Conservation (phyloP, 2,888 invertebrate genomes). For the Synergus umbraculus region DNA sequence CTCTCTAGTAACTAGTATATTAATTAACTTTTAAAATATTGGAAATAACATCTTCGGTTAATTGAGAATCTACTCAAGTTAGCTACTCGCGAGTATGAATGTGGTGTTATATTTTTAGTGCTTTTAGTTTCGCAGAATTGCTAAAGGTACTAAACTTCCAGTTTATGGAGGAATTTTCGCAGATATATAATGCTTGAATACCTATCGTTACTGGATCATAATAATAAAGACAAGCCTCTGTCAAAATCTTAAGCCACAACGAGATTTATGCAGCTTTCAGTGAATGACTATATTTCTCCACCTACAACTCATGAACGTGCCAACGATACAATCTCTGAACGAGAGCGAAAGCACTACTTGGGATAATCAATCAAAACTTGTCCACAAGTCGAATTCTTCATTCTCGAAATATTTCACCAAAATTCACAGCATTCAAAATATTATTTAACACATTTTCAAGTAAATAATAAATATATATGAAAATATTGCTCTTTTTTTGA, state of each 20-base stretch:
- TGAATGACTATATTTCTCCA: conserved; percentile 2
- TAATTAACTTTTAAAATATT: neutral
- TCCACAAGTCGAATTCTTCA: neutral
- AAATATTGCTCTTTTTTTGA: neutral
- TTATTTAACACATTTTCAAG: neutral
- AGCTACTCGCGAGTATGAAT: neutral
- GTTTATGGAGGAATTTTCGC: conserved; percentile 9
- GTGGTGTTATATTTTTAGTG: conserved; percentile 18
- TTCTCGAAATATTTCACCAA: neutral
- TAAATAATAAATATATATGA: neutral
- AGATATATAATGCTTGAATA: conserved; percentile 1
- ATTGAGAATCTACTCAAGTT: neutral
- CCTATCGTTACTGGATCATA: neutral
- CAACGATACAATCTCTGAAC: neutral
- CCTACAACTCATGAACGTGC: neutral
- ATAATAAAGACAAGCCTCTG: neutral
- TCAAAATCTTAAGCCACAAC: neutral
- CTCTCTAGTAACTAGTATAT: neutral
- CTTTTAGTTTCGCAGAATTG: conserved; percentile 13
- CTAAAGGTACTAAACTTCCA: conserved; percentile 15
- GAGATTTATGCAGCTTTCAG: conserved; percentile 12
- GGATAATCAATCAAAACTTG: conserved; percentile 1
- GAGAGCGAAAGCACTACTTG: neutral
- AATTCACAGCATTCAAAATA: neutral
- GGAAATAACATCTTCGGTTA: neutral